Evolutionary conservation across 2,888 invertebrate species (phyloP), one percentile per base, ranked within the genome.

Genomic region (Fragum fragum): DNA sequence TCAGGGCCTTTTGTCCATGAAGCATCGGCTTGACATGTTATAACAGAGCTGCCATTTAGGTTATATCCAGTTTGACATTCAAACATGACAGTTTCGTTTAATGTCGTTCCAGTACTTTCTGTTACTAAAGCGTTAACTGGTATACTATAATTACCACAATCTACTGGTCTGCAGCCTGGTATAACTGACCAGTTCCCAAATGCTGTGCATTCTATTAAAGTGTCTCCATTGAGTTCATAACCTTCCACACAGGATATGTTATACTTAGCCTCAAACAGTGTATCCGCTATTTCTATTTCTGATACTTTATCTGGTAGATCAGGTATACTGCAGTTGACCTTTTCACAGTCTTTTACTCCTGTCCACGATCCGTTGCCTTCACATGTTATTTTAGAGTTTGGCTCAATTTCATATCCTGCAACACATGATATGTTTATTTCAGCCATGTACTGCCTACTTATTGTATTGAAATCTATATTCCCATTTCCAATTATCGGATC

Each of bases 321-420:
- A 3, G 16, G 47, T 3, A 18, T n/a, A 14, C n/a, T 47, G 16
- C 79, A 79, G 53, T 74, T 70, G 16, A 70, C 57, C 28, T 32
- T n/a, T 53, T 42, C 18, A 63, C 79, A 79, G 23, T 2, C 26
- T 1, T 57, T 70, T 1, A 18, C 5, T 2, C 70, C 55, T 9
- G 29, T 74, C 79, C 79, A 79, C 7, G 32, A 61, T 52, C 63
- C 70, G 53, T 73, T 70, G 14, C n/a, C 39, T 66, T 61, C 59
- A 47, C 79, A 79, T 1, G 16, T 47, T 6, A 74, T 16, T 16
- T 6, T 63, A 3, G 47, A 5, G 32, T 71, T 32, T 1, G 53
- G 53, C 0, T 36, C 69, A 11, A 79, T 21, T 39, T 47, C 14
- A 71, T 70, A 74, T 6, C 79, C 79, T 14, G 39, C 74, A 26